These are phyloP conservation scores for Syritta pipiens DNA, from an alignment of 2,888 invertebrate genomes.

Conservation along the genomic window DNA sequence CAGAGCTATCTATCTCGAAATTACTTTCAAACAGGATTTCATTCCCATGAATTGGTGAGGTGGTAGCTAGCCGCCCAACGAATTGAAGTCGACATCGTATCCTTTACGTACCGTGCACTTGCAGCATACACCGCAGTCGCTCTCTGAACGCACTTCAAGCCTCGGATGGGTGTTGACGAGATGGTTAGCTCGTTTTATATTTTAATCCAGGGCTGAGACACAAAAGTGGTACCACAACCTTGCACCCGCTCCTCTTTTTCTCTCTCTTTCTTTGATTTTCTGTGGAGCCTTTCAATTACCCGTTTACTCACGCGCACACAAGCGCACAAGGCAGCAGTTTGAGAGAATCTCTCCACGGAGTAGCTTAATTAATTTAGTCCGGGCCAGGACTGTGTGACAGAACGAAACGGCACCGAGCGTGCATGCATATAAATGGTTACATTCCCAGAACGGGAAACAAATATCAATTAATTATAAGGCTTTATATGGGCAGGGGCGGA, in stretches of 20 bases:
- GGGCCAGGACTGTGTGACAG: constrained; percentile 33
- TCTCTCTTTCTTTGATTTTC: too few relatives aligned
- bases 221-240: constrained; percentile 49
- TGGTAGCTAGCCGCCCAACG: constrained; percentile 30
- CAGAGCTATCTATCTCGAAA: constrained; percentile 49
- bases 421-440: constrained; percentile 22
- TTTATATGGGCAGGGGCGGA: constrained; percentile 42
- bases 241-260: background rate
- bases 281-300: constrained; percentile 46
- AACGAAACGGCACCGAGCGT: background rate
- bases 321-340: constrained; percentile 3
- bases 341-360: constrained; percentile 36
- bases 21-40: constrained; percentile 57
- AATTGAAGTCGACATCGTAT: constrained; percentile 13
- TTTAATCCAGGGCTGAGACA: constrained; percentile 37
- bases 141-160: too few relatives aligned
- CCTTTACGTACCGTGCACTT: too few relatives aligned
- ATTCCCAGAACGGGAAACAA: constrained; percentile 52
- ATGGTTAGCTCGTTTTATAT: constrained; percentile 38
- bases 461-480: constrained; percentile 64
- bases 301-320: constrained; percentile 29
- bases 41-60: constrained; percentile 54
- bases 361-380: constrained; percentile 61
- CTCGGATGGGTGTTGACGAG: constrained; percentile 52
- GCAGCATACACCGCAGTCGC: too few relatives aligned